Evolutionary conservation across 2,888 invertebrate genomes (phyloP).

Genomic region (Eristalis pertinax): DNA sequence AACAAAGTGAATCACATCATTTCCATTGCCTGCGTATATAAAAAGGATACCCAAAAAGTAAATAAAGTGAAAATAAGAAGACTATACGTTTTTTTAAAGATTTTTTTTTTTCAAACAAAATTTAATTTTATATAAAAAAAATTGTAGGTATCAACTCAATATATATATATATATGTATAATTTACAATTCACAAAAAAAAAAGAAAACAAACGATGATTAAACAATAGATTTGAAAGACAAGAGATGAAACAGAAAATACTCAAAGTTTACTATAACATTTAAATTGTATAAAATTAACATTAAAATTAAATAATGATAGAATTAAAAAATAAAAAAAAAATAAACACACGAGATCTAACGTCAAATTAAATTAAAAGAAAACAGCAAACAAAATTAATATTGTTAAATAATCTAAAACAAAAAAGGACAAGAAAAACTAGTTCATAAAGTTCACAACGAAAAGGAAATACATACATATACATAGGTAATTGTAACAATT

Average conservation of each 20-base stretch:
- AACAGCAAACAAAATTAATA: conserved; percentile 55
- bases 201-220: conserved; percentile 31
- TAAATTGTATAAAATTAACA: conserved; percentile 53
- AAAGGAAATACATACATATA: conserved; percentile 29
- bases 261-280: conserved; percentile 40
- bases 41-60: background rate
- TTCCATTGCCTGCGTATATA: conserved; percentile 50
- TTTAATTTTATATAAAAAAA: conserved; percentile 56
- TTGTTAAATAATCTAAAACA: conserved; percentile 12
- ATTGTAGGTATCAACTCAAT: conserved; percentile 32
- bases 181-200: conserved; percentile 45
- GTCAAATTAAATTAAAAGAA: conserved; percentile 43
- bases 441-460: conserved; percentile 48
- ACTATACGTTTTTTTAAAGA: conserved; percentile 12
- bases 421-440: conserved; percentile 31
- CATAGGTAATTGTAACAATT: conserved; percentile 33
- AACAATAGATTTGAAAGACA: conserved; percentile 34
- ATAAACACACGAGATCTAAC: conserved; percentile 68
- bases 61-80: conserved; percentile 35
- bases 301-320: conserved; percentile 47
- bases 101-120: conserved; percentile 29
- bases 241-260: conserved; percentile 27
- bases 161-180: conserved; percentile 12
- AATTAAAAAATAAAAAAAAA: conserved; percentile 5
- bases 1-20: conserved; percentile 52